phyloP scores from a whole-genome alignment of 2,113 vertebrate species.

The Rhinopomastus cyanomelas region DNA sequence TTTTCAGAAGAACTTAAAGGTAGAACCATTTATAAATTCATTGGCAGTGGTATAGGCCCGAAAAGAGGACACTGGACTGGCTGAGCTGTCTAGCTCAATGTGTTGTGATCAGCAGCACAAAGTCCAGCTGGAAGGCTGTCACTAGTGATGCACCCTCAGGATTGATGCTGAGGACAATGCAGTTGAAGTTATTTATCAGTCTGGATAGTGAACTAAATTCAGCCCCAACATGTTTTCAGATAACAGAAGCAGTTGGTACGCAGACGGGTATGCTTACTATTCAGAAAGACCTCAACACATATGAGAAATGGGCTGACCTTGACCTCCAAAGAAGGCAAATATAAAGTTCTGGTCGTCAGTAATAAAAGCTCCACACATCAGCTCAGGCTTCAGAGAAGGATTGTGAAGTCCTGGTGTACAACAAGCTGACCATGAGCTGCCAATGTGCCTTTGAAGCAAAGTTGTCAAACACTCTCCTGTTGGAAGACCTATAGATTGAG shows the following conservation, averaged over 20 bases:
- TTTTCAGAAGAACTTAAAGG: neutral
- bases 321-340: neutral
- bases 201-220: neutral
- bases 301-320: neutral
- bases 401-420: neutral
- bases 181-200: neutral
- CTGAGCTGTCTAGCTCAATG: neutral
- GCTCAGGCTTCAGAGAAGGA: neutral
- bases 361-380: neutral
- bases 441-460: neutral
- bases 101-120: neutral
- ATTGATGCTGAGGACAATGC: neutral
- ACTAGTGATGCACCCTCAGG: neutral
- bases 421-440: neutral
- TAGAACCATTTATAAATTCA: neutral
- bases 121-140: neutral
- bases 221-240: neutral
- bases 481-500: neutral
- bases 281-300: neutral
- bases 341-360: neutral
- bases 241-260: neutral
- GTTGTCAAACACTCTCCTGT: neutral
- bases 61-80: neutral
- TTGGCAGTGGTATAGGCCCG: neutral
- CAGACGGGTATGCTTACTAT: neutral